Evolutionary conservation across 1,140 invertebrate genomes (phyloP), one percentile per base, ranked within the genome.

Genomic region (Tribolium castaneum): DNA sequence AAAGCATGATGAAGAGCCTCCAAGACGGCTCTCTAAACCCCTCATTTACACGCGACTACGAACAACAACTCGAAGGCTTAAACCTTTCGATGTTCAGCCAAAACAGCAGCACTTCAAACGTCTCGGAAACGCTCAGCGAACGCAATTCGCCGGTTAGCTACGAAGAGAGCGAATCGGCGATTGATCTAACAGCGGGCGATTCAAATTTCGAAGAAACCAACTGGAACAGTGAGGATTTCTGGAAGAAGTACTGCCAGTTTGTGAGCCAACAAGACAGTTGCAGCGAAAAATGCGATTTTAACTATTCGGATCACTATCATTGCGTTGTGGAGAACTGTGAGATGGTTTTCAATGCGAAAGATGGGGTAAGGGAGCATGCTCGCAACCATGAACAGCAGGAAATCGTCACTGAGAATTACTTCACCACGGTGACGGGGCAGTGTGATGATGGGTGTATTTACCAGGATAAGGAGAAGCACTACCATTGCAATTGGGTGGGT

Each of bases 381-480:
- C 90, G 94, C 77, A 94, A 95, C 79, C 95, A 97, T 86, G 95
- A 96, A 80, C 92, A 95, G 50, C 95, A 97, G 84, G 94, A 95
- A 80, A 91, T 94, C 78, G 93, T 97, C 30, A 95, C 93, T 0
- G 94, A 96, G 22, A 91, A 93, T 1, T 95, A 93, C 83, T 97
- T 94, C 86, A 90, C 89, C 52, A 90, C 89, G 1, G 90, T 90
- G 45, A 90, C 88, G 0, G 91, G 91, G 0, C 90, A 91, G 51
- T 90, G 90, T 77, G 91, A 92, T 75, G 91, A 93, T 1, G 90
- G 90, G 50, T 97, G 96, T 87, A 92, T 93, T 19, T 94, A 94
- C 84, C 91, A 92, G 49, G 89, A 91, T 72, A 94, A 94, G 77
- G 93, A 95, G 79, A 94, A 93, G 70, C 97, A 98, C 84, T 97